Evolutionary conservation across 2,888 invertebrate genomes (phyloP).

Genomic region (Unio pictorum): DNA sequence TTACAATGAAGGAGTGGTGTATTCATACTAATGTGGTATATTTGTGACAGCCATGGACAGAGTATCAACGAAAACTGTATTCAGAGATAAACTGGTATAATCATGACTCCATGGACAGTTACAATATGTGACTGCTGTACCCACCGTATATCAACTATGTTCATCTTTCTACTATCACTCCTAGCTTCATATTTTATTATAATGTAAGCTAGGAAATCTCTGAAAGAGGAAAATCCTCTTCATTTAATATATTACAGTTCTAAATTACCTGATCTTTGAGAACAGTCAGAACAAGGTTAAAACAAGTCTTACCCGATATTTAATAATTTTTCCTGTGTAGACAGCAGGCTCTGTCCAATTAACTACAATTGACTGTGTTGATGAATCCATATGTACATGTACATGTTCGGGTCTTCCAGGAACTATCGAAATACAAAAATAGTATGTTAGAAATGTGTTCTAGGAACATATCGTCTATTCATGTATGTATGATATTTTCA

Average conservation of each 20-base stretch:
- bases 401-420: conserved; percentile 23
- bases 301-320: conserved; percentile 16
- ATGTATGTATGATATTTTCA: too few relatives aligned
- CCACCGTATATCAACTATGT: neutral
- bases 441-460: too few relatives aligned
- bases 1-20: neutral
- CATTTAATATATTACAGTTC: neutral
- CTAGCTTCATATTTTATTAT: too few relatives aligned
- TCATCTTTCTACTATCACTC: too few relatives aligned
- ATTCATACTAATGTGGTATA: neutral
- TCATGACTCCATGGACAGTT: neutral
- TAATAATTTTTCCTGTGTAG: conserved; percentile 16
- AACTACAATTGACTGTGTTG: conserved; percentile 11
- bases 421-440: conserved; percentile 13
- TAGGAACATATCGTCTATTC: too few relatives aligned
- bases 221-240: neutral
- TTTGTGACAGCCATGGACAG: neutral
- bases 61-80: neutral
- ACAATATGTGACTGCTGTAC: neutral
- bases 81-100: neutral
- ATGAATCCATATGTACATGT: conserved; percentile 1
- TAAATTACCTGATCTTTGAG: too few relatives aligned
- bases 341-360: conserved; percentile 25
- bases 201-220: neutral
- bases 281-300: neutral